Conservation (phyloP, 2,888 invertebrate species). For the Rotaria magnacalcarata region DNA sequence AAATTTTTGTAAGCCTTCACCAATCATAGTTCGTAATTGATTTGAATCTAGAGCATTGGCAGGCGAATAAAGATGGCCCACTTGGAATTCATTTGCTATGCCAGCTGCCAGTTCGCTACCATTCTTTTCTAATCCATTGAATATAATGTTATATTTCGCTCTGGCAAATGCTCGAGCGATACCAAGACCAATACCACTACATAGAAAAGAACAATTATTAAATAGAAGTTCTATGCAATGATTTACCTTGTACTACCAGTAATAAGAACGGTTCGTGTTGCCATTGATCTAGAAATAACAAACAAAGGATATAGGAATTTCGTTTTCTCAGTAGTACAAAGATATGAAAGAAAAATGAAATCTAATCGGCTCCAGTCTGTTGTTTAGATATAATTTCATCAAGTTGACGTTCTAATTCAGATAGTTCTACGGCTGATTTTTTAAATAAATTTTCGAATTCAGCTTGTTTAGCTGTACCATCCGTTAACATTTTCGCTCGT, state of each 20-base stretch:
- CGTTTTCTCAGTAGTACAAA: too few relatives aligned
- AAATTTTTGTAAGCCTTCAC: neutral
- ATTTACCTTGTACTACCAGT: slow-evolving; percentile 10
- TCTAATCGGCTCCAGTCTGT: neutral
- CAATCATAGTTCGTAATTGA: slow-evolving; percentile 1
- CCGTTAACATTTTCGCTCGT: neutral
- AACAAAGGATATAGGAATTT: neutral
- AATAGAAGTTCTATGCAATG: too few relatives aligned
- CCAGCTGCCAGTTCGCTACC: neutral
- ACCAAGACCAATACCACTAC: slow-evolving; percentile 25
- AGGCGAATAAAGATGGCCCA: neutral
- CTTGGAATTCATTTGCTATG: neutral
- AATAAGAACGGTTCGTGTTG: slow-evolving; percentile 8
- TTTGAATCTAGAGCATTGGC: neutral
- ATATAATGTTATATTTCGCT: slow-evolving; percentile 27
- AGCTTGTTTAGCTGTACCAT: neutral
- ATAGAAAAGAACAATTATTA: neutral
- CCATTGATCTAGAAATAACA: neutral
- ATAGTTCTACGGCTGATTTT: neutral
- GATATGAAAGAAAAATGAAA: too few relatives aligned
- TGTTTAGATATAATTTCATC: neutral
- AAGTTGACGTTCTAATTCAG: neutral
- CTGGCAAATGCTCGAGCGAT: slow-evolving; percentile 29
- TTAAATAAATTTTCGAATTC: neutral
- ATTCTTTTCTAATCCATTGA: slow-evolving; percentile 18